Conservation (phyloP, 2,888 invertebrate species). For the Syritta pipiens region DNA sequence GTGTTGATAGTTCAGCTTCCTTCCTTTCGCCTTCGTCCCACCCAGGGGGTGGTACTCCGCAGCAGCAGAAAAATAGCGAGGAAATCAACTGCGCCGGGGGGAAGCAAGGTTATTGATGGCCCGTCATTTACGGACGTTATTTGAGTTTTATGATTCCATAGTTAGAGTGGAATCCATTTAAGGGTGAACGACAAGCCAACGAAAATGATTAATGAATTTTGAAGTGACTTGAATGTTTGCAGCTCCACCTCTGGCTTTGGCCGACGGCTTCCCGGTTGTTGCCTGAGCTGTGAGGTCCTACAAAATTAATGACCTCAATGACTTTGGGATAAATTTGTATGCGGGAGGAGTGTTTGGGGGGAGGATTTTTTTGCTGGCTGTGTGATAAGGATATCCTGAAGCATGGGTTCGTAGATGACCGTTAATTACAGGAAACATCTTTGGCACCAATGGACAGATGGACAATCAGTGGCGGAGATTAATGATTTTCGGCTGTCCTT, state of each 20-base stretch:
- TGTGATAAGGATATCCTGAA: constrained; percentile 45
- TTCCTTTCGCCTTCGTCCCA: constrained; percentile 34
- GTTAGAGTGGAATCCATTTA: constrained; percentile 62
- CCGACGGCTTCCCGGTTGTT: constrained; percentile 32
- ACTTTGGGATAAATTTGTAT: constrained; percentile 57
- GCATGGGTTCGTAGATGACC: constrained; percentile 24
- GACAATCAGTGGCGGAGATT: constrained; percentile 20
- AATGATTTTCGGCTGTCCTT: constrained; percentile 12
- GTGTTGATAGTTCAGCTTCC: constrained; percentile 69
- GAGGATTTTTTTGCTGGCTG: constrained; percentile 26
- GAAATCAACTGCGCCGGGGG: constrained; percentile 46
- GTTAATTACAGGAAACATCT: constrained; percentile 63
- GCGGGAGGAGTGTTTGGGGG: background rate
- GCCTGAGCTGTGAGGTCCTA: constrained; percentile 42
- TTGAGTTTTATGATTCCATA: constrained; percentile 70
- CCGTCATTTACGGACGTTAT: constrained; percentile 69
- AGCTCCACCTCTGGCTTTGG: constrained; percentile 40
- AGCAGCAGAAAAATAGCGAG: constrained; percentile 34
- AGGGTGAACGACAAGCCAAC: constrained; percentile 63
- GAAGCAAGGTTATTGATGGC: constrained; percentile 66
- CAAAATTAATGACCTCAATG: constrained; percentile 67
- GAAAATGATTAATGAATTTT: constrained; percentile 78
- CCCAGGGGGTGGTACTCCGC: background rate
- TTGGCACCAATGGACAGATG: constrained; percentile 32
- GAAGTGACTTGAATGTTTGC: constrained; percentile 77